Evolutionary conservation across 2,888 invertebrate genomes (phyloP), one percentile per base, ranked within the genome.

Genomic region (Callinectes sapidus): DNA sequence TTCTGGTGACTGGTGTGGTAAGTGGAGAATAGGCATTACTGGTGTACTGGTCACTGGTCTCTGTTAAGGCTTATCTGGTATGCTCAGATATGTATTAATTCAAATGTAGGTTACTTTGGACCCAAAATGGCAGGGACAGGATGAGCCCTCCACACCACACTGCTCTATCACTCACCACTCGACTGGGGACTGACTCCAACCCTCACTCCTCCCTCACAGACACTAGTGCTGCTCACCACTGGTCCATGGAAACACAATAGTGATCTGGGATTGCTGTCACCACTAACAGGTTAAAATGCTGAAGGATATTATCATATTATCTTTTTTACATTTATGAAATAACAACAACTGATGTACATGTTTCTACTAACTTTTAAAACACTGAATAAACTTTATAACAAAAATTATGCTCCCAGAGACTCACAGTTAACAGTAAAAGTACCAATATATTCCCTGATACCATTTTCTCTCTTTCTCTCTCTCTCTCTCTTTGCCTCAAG

Each of bases 401-500:
- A 81, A 81, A 81, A 35, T 32, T 81, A 81, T 81, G 81, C 81
- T 81, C 81, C 81, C 81, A 81, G 81, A 81, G 81, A 81, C 81
- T 81, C 35, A 81, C 81, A 81, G 81, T 81, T 81, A 81, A 81
- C 81, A 81, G 28, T 81, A 81, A 81, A 81, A 81, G 81, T 81
- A 81, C 81, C 81, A 81, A 81, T 81, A 35, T 81, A 81, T 81
- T 81, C 81, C 81, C 81, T 81, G 81, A 81, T 81, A 35, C 81
- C 81, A 35, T 18, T 35, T 32, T 77, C 71, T 77, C 85, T 39
- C 86, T 48, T 42, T 48, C 39, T 48, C 87, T 54, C 87, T 28
- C 87, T 54, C 87, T 54, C 87, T 54, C 81, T 81, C 81, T n/a
- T 81, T 81, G 81, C 81, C 81, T 81, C 81, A 81, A 81, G 35